These are phyloP conservation scores for Lymantria monacha DNA, from an alignment of 2,888 invertebrate genomes.

Conservation along the genomic window DNA sequence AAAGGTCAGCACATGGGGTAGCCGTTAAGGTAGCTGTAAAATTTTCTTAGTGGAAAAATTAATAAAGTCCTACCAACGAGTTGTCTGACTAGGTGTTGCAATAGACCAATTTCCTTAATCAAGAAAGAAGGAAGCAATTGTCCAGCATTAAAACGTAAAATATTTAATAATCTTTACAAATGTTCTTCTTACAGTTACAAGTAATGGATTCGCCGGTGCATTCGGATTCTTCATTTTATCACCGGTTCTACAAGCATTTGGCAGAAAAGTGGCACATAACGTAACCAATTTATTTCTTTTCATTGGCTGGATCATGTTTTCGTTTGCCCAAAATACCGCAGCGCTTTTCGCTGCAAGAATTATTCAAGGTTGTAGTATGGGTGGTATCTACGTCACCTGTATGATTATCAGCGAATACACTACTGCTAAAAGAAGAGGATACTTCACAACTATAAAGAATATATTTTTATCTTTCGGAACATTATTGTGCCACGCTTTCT, in stretches of 20 bases:
- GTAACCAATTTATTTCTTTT: slow-evolving; percentile 19
- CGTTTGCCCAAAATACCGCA: slow-evolving; percentile 31
- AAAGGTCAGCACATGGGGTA: too few relatives aligned
- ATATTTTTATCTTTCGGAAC: neutral
- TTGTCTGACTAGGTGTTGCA: too few relatives aligned
- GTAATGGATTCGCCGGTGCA: slow-evolving; percentile 39
- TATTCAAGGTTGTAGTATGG: neutral
- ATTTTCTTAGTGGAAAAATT: too few relatives aligned
- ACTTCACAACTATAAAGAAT: neutral
- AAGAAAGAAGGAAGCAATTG: too few relatives aligned
- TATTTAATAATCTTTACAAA: too few relatives aligned
- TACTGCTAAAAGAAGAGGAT: neutral
- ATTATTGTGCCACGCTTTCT: neutral
- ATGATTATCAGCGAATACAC: neutral
- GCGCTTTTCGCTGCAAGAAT: slow-evolving; percentile 30
- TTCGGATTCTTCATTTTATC: slow-evolving; percentile 40
- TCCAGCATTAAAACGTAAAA: too few relatives aligned
- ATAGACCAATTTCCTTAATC: too few relatives aligned
- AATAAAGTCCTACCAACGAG: too few relatives aligned
- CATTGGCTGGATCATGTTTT: slow-evolving; percentile 40
- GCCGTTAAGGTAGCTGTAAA: too few relatives aligned
- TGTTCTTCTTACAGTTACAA: slow-evolving; percentile 33
- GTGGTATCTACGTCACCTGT: neutral
- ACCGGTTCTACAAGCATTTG: slow-evolving; percentile 39
- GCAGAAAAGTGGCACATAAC: slow-evolving; percentile 38